Conservation (phyloP, 1,140 invertebrate genomes). For the Agrilus planipennis region DNA sequence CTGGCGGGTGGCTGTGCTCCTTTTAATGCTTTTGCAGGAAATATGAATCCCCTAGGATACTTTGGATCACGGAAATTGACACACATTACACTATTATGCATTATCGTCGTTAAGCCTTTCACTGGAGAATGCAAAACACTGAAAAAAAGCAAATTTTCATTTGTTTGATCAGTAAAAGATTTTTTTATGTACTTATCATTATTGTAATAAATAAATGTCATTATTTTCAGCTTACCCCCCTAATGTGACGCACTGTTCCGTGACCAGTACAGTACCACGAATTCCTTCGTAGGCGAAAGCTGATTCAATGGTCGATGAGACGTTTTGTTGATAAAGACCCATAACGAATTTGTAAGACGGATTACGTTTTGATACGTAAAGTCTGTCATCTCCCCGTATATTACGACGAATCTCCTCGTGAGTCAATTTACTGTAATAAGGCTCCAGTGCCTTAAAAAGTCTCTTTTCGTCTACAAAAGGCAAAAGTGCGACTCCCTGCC, state of each 20-base stretch:
- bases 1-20: constrained; percentile 55
- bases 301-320: constrained; percentile 39
- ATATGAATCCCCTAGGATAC: constrained; percentile 63
- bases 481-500: constrained; percentile 96
- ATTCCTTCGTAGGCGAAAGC: constrained; percentile 55
- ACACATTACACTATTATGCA: constrained; percentile 49
- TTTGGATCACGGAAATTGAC: constrained; percentile 70
- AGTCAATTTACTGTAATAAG: constrained; percentile 68
- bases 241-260: constrained; percentile 50
- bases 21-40: constrained; percentile 59
- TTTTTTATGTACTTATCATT: neutral
- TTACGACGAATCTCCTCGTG: constrained; percentile 67
- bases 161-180: neutral
- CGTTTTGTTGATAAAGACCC: constrained; percentile 49
- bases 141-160: constrained; percentile 4
- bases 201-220: neutral
- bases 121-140: constrained; percentile 53
- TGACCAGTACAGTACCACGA: constrained; percentile 56
- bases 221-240: constrained; percentile 44
- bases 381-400: constrained; percentile 60
- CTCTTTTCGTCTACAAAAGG: constrained; percentile 96
- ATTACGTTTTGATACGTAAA: constrained; percentile 66
- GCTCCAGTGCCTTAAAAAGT: constrained; percentile 74
- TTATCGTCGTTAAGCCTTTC: constrained; percentile 45
- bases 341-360: constrained; percentile 54